These are phyloP conservation scores for Spea bombifrons DNA, from an alignment of 2,113 vertebrate species.

Conservation along the genomic window DNA sequence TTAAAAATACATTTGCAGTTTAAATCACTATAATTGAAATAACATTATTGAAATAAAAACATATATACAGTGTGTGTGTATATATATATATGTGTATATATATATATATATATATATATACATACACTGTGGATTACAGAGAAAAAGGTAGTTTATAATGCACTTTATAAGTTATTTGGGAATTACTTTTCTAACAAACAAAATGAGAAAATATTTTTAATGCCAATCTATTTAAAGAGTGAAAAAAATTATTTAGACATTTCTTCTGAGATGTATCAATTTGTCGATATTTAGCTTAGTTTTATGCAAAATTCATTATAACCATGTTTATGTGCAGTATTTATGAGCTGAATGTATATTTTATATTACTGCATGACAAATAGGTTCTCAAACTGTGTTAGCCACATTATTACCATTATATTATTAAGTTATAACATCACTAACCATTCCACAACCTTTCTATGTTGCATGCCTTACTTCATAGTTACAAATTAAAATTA, in stretches of 20 bases:
- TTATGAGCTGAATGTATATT: constrained; percentile 29
- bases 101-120: neutral
- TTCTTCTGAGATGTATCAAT: constrained; percentile 17
- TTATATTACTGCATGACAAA: constrained; percentile 22
- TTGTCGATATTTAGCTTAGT: constrained; percentile 18
- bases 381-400: constrained; percentile 2
- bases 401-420: neutral
- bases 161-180: constrained; percentile 28
- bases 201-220: constrained; percentile 24
- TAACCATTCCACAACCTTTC: neutral
- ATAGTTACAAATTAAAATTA: neutral
- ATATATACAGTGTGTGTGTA: neutral
- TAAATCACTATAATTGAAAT: neutral
- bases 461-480: constrained; percentile 31
- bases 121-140: neutral
- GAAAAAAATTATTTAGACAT: neutral
- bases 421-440: neutral
- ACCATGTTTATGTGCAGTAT: constrained; percentile 8
- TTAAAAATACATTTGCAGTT: neutral
- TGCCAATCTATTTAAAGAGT: constrained; percentile 13
- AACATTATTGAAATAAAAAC: neutral
- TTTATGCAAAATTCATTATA: neutral
- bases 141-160: constrained; percentile 14
- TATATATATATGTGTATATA: no score
- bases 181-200: constrained; percentile 27